A percentile compares a stretch with the other conserved stretches of the same genome.
phyloP scores from a whole-genome alignment of 2,797 vertebrate species.

The Pseudopleuronectes americanus region DNA sequence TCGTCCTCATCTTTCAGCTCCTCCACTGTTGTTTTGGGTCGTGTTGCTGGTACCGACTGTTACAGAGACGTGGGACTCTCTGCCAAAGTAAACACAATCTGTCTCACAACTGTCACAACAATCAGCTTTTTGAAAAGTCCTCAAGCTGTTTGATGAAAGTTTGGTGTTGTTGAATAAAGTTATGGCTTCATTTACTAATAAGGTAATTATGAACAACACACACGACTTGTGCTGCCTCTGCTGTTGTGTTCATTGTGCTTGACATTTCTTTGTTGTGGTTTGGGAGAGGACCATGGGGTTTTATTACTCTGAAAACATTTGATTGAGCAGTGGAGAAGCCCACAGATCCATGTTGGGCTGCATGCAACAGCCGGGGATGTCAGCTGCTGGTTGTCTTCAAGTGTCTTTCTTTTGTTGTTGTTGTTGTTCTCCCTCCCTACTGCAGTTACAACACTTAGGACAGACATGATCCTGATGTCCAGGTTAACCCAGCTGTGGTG shows the following conservation, averaged over 20 bases:
- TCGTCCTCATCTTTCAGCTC: constrained; percentile 79
- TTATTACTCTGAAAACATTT: too few species aligned
- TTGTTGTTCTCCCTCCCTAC: too few species aligned
- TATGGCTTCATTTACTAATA: neutral
- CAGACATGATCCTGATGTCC: too few species aligned
- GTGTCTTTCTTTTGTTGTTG: too few species aligned
- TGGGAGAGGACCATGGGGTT: neutral
- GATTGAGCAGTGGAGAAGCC: too few species aligned
- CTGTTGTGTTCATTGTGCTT: neutral
- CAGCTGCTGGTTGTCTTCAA: too few species aligned
- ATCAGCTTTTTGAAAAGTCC: too few species aligned
- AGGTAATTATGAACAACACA: neutral
- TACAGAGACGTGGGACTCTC: constrained; percentile 86
- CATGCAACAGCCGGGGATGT: too few species aligned
- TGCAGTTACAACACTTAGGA: too few species aligned
- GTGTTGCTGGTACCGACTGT: constrained; percentile 83
- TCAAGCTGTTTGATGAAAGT: neutral
- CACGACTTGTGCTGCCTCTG: too few species aligned
- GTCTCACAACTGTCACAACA: constrained; percentile 2
- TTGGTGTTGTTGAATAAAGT: constrained; percentile 4
- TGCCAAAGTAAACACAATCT: constrained; percentile 79
- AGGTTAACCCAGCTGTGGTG: too few species aligned
- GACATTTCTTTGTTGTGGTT: neutral
- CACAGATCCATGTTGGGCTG: too few species aligned
- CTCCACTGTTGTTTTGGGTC: constrained; percentile 82